Base-by-base conservation (phyloP, 2,113 vertebrate genomes). In the Ammodytes dubius region DNA sequence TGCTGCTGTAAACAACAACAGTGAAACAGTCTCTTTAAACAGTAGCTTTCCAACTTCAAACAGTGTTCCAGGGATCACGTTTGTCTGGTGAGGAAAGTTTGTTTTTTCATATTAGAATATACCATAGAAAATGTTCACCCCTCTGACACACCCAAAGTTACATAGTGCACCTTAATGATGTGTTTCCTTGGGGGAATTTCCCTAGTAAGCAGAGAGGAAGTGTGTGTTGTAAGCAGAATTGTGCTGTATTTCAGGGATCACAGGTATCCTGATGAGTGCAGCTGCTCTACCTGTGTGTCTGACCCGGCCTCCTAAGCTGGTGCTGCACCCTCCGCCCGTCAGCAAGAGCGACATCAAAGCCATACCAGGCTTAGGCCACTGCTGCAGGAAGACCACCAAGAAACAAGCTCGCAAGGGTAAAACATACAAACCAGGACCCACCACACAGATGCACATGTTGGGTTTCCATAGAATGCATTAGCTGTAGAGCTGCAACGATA, bases 181-280 rank as follows among this genome's bases (percentile, higher is more conserved):
- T 0, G 15, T 17, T 12, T 17, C 17, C 15, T 42, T 13, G 3
- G 27, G 39, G 8, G 37, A 43, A 11, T 46, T 53, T 63, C 6
- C 42, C 8, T 52, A 11, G 15, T 39, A 46, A 40, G 37, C 6
- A 39, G 3, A 64, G 42, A 42, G 50, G 5, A 12, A 11, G 1
- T 54, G 65, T 49, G 27, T 40, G 15, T 15, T 65, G 37, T 65
- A 70, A 66, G 58, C 65, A 65, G 14, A 40, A 10, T 49, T 65
- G 37, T 57, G 53, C 7, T 56, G 3, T 65, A 0, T 84, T 58
- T 39, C 90, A 99, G 97, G 97, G 71, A 99, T 99, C 93, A 99
- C 97, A 0, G 97, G 97, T n/a, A 99, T 98, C 90, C 95, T 98
- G 49, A 99, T 99, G 97, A 99, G 97, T 0, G 97, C 97, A 0